These are phyloP conservation scores for Cryptomyrus ogoouensis DNA, from an alignment of 2,113 vertebrate genomes.

Conservation along the genomic window DNA sequence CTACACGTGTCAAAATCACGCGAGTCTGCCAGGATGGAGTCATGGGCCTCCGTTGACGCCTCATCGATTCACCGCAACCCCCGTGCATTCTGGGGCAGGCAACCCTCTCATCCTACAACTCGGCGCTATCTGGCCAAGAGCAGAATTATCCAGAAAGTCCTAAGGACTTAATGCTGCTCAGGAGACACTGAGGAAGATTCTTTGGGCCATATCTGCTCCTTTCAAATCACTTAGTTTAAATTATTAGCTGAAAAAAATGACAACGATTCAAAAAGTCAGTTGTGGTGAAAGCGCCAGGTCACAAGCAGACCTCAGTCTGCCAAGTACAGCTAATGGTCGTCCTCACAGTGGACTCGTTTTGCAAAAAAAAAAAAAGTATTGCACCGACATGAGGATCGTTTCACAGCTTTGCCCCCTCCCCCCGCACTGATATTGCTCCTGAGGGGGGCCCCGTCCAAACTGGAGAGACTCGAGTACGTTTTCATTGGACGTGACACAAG, in stretches of 20 bases:
- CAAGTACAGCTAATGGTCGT: background rate
- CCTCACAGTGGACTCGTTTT: background rate
- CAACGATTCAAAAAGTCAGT: background rate
- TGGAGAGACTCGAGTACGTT: conserved; percentile 9
- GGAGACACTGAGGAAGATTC: background rate
- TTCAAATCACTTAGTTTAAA: background rate
- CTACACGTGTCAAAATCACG: background rate
- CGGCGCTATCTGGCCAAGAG: background rate
- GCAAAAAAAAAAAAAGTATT: background rate
- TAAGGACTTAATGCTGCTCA: background rate
- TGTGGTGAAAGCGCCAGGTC: background rate
- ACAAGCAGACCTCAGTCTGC: background rate
- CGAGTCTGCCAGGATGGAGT: background rate
- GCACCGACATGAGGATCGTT: conserved; percentile 2
- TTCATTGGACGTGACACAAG: conserved; percentile 24
- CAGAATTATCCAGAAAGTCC: background rate
- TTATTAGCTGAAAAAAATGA: background rate
- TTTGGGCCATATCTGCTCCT: background rate
- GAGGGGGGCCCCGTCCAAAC: background rate
- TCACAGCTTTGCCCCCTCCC: background rate
- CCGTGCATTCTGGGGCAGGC: background rate
- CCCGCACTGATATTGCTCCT: background rate
- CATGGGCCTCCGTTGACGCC: background rate
- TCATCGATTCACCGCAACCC: background rate
- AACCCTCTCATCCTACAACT: background rate